Conservation (phyloP, 2,113 vertebrate species). For the Charina bottae region DNA sequence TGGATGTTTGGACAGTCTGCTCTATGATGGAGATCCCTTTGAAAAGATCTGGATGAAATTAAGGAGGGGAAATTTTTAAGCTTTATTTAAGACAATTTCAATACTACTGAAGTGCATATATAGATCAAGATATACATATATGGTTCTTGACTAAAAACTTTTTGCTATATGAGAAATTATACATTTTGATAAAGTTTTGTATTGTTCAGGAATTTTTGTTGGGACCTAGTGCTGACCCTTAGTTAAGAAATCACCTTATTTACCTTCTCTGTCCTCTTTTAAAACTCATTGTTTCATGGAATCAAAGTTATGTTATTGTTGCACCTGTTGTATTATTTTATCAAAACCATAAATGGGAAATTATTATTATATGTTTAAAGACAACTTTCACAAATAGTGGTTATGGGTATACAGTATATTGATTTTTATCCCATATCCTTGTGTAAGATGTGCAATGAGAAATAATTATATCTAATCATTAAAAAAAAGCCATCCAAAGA, state of each 20-base stretch:
- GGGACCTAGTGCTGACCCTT: neutral
- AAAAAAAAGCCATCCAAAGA: conserved; percentile 14
- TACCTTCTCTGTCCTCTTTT: neutral
- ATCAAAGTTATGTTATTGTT: neutral
- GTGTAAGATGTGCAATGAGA: conserved; percentile 9
- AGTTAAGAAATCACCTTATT: neutral
- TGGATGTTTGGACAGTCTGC: neutral
- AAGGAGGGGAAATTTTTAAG: neutral
- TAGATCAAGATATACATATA: neutral
- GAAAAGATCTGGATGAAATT: neutral
- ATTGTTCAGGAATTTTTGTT: neutral
- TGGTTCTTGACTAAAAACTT: neutral
- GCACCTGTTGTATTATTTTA: neutral
- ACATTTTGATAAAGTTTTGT: conserved; percentile 14
- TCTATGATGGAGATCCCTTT: neutral
- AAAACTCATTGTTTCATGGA: neutral
- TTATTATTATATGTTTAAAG: conserved; percentile 11
- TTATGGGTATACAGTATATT: conserved; percentile 15
- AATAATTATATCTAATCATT: conserved; percentile 42
- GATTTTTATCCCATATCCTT: conserved; percentile 26
- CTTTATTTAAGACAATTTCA: neutral
- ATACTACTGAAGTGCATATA: neutral
- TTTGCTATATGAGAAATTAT: neutral
- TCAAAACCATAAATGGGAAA: neutral
- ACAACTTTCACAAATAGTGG: conserved; percentile 39